A percentile compares a stretch with the other conserved stretches of the same genome.
phyloP scores from a whole-genome alignment of 2,113 vertebrate species.

The Leptocoma aspasia region DNA sequence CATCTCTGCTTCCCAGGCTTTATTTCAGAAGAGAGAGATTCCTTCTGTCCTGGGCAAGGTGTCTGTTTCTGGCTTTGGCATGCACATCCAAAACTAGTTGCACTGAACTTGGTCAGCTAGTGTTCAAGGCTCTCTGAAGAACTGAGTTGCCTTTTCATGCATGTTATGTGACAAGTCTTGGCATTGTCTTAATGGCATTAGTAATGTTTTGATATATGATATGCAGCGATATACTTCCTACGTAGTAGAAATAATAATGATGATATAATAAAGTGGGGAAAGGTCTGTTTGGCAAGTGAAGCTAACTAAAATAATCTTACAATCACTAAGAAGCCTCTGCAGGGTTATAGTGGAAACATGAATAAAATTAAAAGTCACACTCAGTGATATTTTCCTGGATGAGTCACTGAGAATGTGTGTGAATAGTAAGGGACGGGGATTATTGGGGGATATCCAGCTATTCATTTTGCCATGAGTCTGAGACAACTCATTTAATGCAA shows the following conservation, averaged over 20 bases:
- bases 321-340: conserved; percentile 36
- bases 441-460: neutral
- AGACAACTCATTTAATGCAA: conserved; percentile 8
- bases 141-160: neutral
- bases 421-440: neutral
- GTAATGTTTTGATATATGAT: conserved; percentile 42
- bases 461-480: neutral
- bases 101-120: neutral
- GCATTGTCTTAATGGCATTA: conserved; percentile 33
- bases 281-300: conserved; percentile 50
- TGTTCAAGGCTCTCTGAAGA: neutral
- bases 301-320: conserved; percentile 58
- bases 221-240: neutral
- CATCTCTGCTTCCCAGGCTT: neutral
- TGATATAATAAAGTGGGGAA: conserved; percentile 49
- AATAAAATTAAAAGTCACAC: conserved; percentile 42
- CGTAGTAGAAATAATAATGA: conserved; percentile 49
- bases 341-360: conserved; percentile 39
- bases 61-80: neutral
- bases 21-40: neutral
- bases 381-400: conserved; percentile 50
- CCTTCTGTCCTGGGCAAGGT: neutral
- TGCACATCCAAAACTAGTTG: neutral
- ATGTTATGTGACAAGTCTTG: neutral
- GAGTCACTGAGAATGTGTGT: conserved; percentile 9